Evolutionary conservation across 2,797 vertebrate species (phyloP), one percentile per base, ranked within the genome.

Genomic region (Poeciliopsis infans): DNA sequence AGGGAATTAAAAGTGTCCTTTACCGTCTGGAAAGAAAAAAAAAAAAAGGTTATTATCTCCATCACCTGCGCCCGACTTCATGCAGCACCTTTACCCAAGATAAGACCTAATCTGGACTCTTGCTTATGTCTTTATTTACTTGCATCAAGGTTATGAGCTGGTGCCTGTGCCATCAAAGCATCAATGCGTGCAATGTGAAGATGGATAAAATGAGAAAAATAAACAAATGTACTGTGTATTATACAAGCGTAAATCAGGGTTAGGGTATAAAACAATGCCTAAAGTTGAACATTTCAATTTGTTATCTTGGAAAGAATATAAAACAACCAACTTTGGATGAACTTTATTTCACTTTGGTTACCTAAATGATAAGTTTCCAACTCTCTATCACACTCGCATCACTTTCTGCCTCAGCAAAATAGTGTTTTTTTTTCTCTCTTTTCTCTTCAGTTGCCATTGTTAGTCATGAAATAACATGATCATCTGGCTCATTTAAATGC

Each of bases 61-160:
- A 94, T 94, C 92, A 93, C 86, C 85, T 87, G 82, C 88, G 91
- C 87, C 92, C 94, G 91, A 95, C 90, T 90, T 86, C 88, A 86
- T 78, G 80, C 83, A 85, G 88, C 91, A 93, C 92, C 92, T 93
- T 95, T 92, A 92, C 90, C 93, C 90, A 92, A 95, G 94, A 96
- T 94, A 96, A 94, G 92, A 95, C 91, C 92, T 94, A 94, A 95
- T 95, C 95, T 95, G 86, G 90, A 92, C 90, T 88, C 87, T 90
- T 90, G 87, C 90, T 91, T 94, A 87, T 93, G 91, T 94, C 92
- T 94, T 94, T 92, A 91, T 93, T 91, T 91, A 86, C 88, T 84
- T 84, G 85, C 89, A 90, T 93, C 92, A 95, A 96, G 93, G 93
- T 95, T 95, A 92, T 90, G 85, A 86, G 91, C 85, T 66, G 57